phyloP scores from a whole-genome alignment of 2,888 invertebrate species.

The Coelinius sp. region DNA sequence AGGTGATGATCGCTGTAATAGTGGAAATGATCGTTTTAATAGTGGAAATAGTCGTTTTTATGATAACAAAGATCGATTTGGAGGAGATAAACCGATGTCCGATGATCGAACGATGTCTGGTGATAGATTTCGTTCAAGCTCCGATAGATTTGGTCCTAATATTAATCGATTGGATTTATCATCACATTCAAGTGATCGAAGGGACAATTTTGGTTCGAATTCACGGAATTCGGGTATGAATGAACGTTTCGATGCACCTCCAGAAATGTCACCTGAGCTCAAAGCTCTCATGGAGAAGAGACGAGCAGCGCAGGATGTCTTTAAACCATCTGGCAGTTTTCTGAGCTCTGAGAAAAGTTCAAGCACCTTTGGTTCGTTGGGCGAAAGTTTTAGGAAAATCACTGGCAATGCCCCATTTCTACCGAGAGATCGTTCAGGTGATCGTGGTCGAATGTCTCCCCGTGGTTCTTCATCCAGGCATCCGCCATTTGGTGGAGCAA shows the following conservation, averaged over 20 bases:
- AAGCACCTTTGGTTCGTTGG: conserved; percentile 57
- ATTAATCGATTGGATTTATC: conserved; percentile 49
- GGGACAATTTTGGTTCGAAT: conserved; percentile 50
- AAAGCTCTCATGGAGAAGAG: conserved; percentile 67
- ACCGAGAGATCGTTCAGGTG: conserved; percentile 39
- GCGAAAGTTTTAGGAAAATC: conserved; percentile 66
- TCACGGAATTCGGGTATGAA: conserved; percentile 49
- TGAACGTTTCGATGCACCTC: conserved; percentile 51
- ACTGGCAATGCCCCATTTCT: conserved; percentile 60
- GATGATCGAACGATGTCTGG: conserved; percentile 30
- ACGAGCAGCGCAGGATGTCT: conserved; percentile 61
- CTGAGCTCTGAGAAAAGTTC: conserved; percentile 55
- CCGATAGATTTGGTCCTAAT: conserved; percentile 46
- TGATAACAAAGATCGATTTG: conserved; percentile 44
- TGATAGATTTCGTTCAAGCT: conserved; percentile 37
- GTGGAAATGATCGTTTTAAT: conserved; percentile 44
- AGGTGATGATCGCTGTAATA: conserved; percentile 17
- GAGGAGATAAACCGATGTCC: conserved; percentile 44
- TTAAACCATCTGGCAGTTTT: conserved; percentile 61
- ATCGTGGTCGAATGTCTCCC: conserved; percentile 27
- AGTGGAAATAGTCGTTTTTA: conserved; percentile 35
- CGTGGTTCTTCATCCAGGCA: neutral
- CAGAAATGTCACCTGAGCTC: conserved; percentile 62
- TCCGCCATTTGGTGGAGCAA: neutral
- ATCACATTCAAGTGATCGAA: conserved; percentile 47